Conservation (phyloP, 2,113 vertebrate genomes). For the Eulacestoma nigropectus region DNA sequence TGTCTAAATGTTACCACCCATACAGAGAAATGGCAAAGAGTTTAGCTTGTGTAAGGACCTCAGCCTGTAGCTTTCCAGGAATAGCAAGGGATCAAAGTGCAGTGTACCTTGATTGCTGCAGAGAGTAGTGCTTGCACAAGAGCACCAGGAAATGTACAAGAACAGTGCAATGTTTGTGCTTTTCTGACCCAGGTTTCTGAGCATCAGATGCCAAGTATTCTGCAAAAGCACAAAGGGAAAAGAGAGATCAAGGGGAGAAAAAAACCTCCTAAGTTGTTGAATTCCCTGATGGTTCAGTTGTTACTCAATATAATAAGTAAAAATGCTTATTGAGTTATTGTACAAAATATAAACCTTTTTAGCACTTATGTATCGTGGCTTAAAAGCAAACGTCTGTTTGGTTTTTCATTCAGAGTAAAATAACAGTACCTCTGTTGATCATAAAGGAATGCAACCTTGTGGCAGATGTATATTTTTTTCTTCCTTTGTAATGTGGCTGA, state of each 20-base stretch:
- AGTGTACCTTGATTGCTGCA: not conserved
- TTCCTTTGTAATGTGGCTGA: not conserved
- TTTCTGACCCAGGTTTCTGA: not conserved
- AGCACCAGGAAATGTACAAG: not conserved
- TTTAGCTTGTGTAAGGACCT: not conserved
- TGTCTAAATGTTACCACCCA: not conserved
- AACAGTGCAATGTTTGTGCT: not conserved
- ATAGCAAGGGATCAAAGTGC: not conserved
- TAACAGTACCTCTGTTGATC: not conserved
- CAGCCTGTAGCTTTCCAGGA: not conserved
- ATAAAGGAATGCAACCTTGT: not conserved
- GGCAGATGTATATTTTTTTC: not conserved
- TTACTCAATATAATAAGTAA: not conserved
- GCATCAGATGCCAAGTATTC: not conserved
- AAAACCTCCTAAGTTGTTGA: rapidly evolving
- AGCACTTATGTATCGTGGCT: not conserved
- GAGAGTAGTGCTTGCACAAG: not conserved
- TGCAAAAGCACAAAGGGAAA: not conserved
- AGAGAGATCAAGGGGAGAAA: not conserved
- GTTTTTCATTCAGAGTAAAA: not conserved
- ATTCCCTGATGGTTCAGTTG: not conserved
- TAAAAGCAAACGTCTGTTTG: not conserved
- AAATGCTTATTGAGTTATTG: not conserved
- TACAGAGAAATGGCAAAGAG: not conserved
- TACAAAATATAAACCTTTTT: not conserved